Base-by-base conservation (phyloP, 1,140 invertebrate genomes). In the Nymphalis io region DNA sequence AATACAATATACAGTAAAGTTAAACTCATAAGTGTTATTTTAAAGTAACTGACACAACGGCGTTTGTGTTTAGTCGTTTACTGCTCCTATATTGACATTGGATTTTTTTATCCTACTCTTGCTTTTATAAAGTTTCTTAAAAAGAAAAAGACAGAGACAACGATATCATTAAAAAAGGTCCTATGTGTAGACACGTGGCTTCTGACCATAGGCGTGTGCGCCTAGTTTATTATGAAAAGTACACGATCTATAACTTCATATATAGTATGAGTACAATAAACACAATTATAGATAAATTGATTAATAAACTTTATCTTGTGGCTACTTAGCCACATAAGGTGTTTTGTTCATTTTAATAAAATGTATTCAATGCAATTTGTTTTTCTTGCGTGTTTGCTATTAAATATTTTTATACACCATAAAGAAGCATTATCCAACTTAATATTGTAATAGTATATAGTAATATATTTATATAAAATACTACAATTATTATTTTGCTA, bases 1-100 rank as follows among this genome's bases (percentile, higher is more conserved):
- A 79, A 76, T 44, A 80, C 88, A 75, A 84, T 87, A 55, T 84
- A 84, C 18, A 82, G 87, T 90, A 73, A 65, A 20, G 4, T 51
- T 10, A 23, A 33, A 3, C 3, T 8, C 11, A 27, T 55, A 55
- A 3, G 13, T 23, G 13, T 15, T 15, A 21, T 51, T 51, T 51
- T 51, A n/a, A n/a, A n/a, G 4, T n/a, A 46, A 46, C 42, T 2
- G 16, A 11, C 16, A 2, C 1, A 18, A 5, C 18, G 10, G 8
- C 1, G 11, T 51, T 21, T 8, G 42, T n/a, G 15, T n/a, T n/a
- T 46, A 8, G 5, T 33, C 27, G 6, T 33, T 33, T 33, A 33
- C 42, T 46, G 3, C 42, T 18, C 3, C 5, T n/a, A 46, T 46
- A 3, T 18, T 20, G 13, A 44, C 1, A 15, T 51, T 10, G 3